These are phyloP conservation scores for Cataglyphis livida DNA, from an alignment of 2,888 invertebrate genomes.

Conservation along the genomic window DNA sequence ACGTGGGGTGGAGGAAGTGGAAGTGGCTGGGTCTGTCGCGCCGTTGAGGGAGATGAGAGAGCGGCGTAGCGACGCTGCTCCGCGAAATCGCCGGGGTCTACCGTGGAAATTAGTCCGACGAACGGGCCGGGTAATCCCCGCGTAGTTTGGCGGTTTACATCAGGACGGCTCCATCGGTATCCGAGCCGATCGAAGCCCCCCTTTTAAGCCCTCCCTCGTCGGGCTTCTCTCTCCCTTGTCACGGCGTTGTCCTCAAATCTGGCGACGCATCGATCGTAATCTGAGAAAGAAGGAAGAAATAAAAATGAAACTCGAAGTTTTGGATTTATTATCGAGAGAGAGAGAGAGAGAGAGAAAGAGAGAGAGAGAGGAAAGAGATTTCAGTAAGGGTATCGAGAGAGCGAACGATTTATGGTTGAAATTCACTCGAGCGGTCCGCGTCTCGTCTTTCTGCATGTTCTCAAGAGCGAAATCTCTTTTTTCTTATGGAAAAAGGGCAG, in stretches of 20 bases:
- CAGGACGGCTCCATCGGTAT: slow-evolving; percentile 78
- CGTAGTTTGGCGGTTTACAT: slow-evolving; percentile 77
- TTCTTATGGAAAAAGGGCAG: neutral
- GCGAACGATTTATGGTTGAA: slow-evolving; percentile 57
- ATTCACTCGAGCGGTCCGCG: slow-evolving; percentile 14
- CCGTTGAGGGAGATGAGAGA: slow-evolving; percentile 65
- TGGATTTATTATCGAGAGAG: slow-evolving; percentile 47
- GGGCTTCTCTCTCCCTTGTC: neutral
- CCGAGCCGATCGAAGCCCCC: slow-evolving; percentile 45
- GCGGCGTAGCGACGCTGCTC: slow-evolving; percentile 63
- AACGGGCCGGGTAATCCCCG: slow-evolving; percentile 74
- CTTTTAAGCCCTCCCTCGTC: slow-evolving; percentile 37
- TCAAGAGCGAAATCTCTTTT: slow-evolving; percentile 7
- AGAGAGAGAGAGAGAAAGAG: slow-evolving; percentile 9
- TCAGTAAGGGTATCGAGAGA: slow-evolving; percentile 23
- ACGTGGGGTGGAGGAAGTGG: slow-evolving; percentile 84
- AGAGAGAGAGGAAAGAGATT: neutral
- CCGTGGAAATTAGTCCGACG: slow-evolving; percentile 78
- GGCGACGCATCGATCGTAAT: slow-evolving; percentile 29
- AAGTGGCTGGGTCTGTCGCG: slow-evolving; percentile 75
- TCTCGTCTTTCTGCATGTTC: slow-evolving; percentile 34
- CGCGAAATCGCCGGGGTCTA: slow-evolving; percentile 75
- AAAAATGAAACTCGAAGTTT: slow-evolving; percentile 28
- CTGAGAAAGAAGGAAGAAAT: slow-evolving; percentile 51
- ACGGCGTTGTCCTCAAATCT: slow-evolving; percentile 31